Conservation (phyloP, 2,888 invertebrate species). For the Trilocha varians region DNA sequence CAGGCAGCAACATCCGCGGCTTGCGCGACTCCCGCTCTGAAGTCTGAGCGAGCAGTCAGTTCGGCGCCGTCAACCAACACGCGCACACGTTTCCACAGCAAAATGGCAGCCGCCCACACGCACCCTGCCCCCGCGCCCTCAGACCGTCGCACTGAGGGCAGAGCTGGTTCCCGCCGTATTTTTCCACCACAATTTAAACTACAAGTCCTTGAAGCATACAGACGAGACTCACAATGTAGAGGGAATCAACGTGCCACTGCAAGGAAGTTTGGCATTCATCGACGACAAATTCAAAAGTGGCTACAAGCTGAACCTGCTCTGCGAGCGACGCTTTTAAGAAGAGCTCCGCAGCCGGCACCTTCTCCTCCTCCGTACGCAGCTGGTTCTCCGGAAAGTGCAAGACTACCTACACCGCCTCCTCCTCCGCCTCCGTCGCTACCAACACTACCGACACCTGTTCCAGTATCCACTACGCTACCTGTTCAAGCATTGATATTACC, state of each 20-base stretch:
- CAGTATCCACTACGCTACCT: constrained; percentile 26
- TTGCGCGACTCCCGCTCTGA: constrained; percentile 25
- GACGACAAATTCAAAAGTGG: constrained; percentile 94
- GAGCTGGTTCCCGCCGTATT: constrained; percentile 87
- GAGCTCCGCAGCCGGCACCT: constrained; percentile 63
- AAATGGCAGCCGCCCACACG: constrained; percentile 66
- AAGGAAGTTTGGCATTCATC: constrained; percentile 90
- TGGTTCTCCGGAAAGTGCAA: constrained; percentile 59
- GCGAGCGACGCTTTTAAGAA: constrained; percentile 77
- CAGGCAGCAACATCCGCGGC: constrained; percentile 66
- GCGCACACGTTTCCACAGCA: constrained; percentile 47
- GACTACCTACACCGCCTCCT: constrained; percentile 57
- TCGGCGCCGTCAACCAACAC: constrained; percentile 66
- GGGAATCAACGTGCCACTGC: constrained; percentile 93
- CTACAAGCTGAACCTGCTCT: constrained; percentile 87
- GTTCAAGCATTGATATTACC: constrained; percentile 32
- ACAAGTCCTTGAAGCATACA: constrained; percentile 90
- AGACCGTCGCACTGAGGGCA: constrained; percentile 68
- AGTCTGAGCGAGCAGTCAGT: constrained; percentile 65
- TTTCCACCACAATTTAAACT: constrained; percentile 92
- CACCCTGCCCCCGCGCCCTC: constrained; percentile 61
- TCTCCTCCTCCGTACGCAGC: constrained; percentile 61
- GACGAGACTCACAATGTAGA: constrained; percentile 88
- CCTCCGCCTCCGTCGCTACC: constrained; percentile 24
- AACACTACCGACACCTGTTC: constrained; percentile 26